phyloP scores from a whole-genome alignment of 2,888 invertebrate species.

The Coenonympha arcania region DNA sequence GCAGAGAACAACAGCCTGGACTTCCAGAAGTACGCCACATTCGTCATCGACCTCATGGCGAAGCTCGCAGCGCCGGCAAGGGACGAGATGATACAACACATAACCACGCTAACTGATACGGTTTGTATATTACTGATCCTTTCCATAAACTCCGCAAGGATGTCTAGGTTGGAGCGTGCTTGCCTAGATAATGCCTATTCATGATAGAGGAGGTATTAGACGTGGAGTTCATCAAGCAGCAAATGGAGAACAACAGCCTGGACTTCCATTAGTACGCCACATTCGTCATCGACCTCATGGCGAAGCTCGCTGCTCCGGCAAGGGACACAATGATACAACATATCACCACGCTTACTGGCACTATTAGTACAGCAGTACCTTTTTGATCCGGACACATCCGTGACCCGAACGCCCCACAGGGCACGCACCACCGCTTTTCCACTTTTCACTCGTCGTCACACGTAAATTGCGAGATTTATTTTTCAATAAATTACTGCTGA shows the following conservation, averaged over 20 bases:
- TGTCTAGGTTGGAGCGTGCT: no score
- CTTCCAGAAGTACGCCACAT: slow-evolving; percentile 86
- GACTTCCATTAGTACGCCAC: slow-evolving; percentile 88
- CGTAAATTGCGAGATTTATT: no score
- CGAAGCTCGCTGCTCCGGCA: slow-evolving; percentile 92
- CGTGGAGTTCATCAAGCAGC: slow-evolving; percentile 87
- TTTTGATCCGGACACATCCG: no score
- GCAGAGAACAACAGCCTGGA: slow-evolving; percentile 88
- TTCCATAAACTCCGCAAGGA: background rate
- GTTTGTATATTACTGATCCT: slow-evolving; percentile 51
- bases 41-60: slow-evolving; percentile 90
- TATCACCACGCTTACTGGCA: slow-evolving; percentile 82
- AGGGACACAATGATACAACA: slow-evolving; percentile 90
- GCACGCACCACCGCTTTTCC: no score
- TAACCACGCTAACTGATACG: slow-evolving; percentile 83
- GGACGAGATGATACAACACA: slow-evolving; percentile 88
- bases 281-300: slow-evolving; percentile 91
- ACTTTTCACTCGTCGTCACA: no score
- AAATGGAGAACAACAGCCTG: slow-evolving; percentile 87
- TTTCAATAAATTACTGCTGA: no score
- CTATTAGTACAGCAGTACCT: no score
- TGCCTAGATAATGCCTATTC: no score
- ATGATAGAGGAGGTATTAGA: slow-evolving; percentile 93
- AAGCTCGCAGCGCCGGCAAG: slow-evolving; percentile 94
- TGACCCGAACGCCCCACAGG: no score